Evolutionary conservation across 1,140 invertebrate species (phyloP).

Genomic region (Caligus rogercresseyi): DNA sequence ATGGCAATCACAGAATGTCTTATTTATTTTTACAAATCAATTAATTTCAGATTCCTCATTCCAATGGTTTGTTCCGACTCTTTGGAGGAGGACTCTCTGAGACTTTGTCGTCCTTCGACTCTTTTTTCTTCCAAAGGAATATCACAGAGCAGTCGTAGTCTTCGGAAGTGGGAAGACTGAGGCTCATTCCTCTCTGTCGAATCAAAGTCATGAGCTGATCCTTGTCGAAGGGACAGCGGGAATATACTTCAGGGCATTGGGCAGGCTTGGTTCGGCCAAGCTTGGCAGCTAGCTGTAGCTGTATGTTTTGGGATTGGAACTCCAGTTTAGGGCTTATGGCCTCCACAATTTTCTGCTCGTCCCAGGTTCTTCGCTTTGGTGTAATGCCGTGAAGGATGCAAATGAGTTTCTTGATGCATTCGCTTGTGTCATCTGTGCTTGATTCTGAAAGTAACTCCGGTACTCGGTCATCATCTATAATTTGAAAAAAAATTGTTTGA

Average conservation of each 20-base stretch:
- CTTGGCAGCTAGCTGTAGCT: conserved; percentile 8
- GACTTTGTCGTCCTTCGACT: too few species aligned
- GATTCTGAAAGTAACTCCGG: not conserved
- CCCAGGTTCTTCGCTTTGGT: not conserved
- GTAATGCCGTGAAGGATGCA: not conserved
- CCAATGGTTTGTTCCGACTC: too few species aligned
- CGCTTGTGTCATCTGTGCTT: conserved; percentile 2
- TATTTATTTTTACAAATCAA: too few species aligned
- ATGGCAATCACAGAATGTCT: too few species aligned
- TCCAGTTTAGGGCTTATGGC: not conserved
- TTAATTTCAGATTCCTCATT: too few species aligned
- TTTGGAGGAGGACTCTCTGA: too few species aligned
- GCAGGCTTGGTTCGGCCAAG: not conserved
- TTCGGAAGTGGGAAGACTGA: not conserved
- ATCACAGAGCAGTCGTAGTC: conserved; percentile 13
- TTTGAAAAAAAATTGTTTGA: too few species aligned
- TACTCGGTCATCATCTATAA: not conserved
- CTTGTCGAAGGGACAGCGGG: not conserved
- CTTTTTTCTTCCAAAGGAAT: conserved; percentile 12
- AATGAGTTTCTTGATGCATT: conserved; percentile 10
- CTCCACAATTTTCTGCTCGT: not conserved
- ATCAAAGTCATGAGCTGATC: conserved; percentile 6
- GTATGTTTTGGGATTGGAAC: not conserved
- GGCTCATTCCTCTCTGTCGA: conserved; percentile 12
- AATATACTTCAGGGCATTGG: conserved; percentile 7